These are phyloP conservation scores for Istiophorus platypterus DNA, from an alignment of 2,113 vertebrate species.

Conservation along the genomic window DNA sequence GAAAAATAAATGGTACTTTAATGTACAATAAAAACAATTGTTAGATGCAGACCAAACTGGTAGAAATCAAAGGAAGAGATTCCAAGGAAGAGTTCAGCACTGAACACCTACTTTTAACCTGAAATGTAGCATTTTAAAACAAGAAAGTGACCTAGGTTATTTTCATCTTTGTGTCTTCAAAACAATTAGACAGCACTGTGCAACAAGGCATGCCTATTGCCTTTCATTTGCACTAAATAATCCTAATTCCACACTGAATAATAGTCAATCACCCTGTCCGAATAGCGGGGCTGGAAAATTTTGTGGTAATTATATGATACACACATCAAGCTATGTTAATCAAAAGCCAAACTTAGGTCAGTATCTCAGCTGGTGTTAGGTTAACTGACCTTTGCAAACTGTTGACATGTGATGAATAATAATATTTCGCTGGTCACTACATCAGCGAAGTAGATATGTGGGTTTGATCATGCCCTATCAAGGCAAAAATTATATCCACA, in stretches of 20 bases:
- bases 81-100: not conserved
- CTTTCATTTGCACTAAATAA: constrained; percentile 11
- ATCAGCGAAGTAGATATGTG: not conserved
- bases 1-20: constrained; percentile 7
- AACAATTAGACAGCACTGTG: constrained; percentile 16
- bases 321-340: not conserved
- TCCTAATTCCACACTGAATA: not conserved
- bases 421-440: not conserved
- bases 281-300: not conserved
- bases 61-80: not conserved
- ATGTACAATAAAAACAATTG: not conserved
- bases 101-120: not conserved
- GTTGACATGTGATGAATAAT: not conserved
- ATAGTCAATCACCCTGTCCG: constrained; percentile 7
- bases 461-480: not conserved
- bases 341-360: not conserved
- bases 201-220: not conserved
- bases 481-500: not conserved
- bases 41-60: not conserved
- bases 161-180: constrained; percentile 4
- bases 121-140: not conserved
- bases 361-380: not conserved
- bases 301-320: not conserved
- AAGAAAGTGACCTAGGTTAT: not conserved
- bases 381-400: not conserved